These are phyloP conservation scores for Leucopsar rothschildi DNA, from an alignment of 2,113 vertebrate species.

Conservation along the genomic window DNA sequence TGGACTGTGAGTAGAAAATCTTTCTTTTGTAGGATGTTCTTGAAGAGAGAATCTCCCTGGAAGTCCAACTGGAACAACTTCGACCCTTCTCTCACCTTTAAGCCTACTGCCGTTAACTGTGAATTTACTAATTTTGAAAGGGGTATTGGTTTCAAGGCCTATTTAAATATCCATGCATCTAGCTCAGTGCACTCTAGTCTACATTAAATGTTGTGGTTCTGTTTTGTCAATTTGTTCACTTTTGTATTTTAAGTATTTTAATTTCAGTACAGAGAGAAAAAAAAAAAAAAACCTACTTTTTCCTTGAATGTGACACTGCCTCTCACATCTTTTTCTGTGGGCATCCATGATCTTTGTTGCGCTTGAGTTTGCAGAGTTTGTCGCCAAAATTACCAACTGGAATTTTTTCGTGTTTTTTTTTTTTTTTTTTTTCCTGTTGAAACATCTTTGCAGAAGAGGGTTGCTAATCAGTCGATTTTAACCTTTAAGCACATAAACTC, in stretches of 20 bases:
- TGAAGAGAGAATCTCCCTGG: constrained; percentile 98
- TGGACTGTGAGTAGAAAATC: constrained; percentile 10
- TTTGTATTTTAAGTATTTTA: constrained; percentile 80
- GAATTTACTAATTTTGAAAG: constrained; percentile 75
- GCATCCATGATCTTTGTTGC: not conserved
- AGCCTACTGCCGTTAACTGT: constrained; percentile 79
- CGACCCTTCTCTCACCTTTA: constrained; percentile 99
- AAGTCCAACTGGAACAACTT: constrained; percentile 99
- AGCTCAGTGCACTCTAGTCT: constrained; percentile 74
- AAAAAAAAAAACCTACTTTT: constrained; percentile 5
- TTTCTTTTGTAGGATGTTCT: constrained; percentile 88
- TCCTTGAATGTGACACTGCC: constrained; percentile 64
- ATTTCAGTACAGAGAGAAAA: constrained; percentile 73
- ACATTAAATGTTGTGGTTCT: constrained; percentile 75
- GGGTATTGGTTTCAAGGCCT: constrained; percentile 74
- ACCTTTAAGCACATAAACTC: constrained; percentile 3
- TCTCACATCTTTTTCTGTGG: constrained; percentile 14
- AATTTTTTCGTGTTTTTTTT: not conserved
- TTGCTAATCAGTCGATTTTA: constrained; percentile 8
- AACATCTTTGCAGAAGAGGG: constrained; percentile 39
- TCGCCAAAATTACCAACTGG: constrained; percentile 47
- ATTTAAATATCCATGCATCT: constrained; percentile 76
- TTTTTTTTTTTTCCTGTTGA: not conserved
- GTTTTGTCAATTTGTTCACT: constrained; percentile 75
- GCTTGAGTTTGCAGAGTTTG: constrained; percentile 40